These are phyloP conservation scores for Danionella dracula DNA, from an alignment of 2,797 vertebrate genomes.

Conservation along the genomic window DNA sequence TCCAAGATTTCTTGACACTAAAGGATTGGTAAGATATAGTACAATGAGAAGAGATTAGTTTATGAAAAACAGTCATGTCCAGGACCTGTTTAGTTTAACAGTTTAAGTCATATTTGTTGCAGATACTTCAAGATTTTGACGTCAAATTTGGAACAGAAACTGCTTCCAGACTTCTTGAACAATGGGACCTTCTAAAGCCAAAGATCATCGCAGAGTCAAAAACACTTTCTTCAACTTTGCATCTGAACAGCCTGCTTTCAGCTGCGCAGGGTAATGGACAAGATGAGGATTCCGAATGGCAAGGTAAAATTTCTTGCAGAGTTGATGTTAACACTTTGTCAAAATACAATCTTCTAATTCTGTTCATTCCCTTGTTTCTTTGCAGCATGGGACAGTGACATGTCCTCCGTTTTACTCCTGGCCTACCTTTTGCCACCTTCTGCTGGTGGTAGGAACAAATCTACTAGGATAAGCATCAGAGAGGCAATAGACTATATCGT, in stretches of 20 bases:
- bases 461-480: not conserved
- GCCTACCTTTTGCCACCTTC: not conserved
- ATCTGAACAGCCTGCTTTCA: conserved; percentile 29
- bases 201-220: conserved; percentile 43
- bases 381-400: not conserved
- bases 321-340: not conserved
- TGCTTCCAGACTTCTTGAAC: conserved; percentile 40
- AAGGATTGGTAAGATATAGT: not conserved
- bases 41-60: not conserved
- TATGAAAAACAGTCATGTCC: not conserved
- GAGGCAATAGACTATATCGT: not conserved
- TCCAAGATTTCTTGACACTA: not conserved
- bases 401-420: not conserved
- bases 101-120: conserved; percentile 11
- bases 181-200: conserved; percentile 40
- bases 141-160: conserved; percentile 43
- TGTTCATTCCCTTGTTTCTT: not conserved
- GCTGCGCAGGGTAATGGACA: conserved; percentile 9
- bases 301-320: not conserved
- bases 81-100: not conserved
- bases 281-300: conserved; percentile 31
- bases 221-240: conserved; percentile 36
- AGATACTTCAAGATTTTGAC: conserved; percentile 49
- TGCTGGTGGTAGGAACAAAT: not conserved
- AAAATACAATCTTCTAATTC: no score